Percentiles rank a stretch among this genome's conserved stretches.
These are phyloP conservation scores for Sycophila sp. DNA, from an alignment of 1,140 invertebrate species.

Conservation along the genomic window DNA sequence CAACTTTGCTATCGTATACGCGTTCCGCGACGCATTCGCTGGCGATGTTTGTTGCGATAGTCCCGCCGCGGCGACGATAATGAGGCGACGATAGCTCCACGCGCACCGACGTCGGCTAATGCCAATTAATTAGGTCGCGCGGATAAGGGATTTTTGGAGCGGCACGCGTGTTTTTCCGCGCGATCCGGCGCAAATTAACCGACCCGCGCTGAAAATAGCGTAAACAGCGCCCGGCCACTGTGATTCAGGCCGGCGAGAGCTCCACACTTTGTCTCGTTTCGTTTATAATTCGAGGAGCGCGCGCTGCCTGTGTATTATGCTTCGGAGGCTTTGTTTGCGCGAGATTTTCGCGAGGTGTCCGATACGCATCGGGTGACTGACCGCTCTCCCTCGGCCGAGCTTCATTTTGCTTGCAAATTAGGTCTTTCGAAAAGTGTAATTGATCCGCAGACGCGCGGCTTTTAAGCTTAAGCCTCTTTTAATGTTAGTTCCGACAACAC, in stretches of 20 bases:
- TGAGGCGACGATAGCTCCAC: background rate
- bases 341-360: conserved; percentile 33
- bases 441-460: too few relatives aligned
- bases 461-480: too few relatives aligned
- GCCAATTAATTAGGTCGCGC: conserved; percentile 15
- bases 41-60: background rate
- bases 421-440: too few relatives aligned
- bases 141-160: background rate
- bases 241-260: background rate
- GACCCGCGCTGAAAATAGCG: background rate
- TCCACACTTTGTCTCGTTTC: conserved; percentile 4
- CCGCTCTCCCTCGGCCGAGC: too few relatives aligned
- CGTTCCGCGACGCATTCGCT: background rate
- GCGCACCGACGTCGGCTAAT: background rate
- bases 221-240: conserved; percentile 2
- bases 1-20: too few relatives aligned
- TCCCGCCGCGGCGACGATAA: background rate
- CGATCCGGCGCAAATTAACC: conserved; percentile 1
- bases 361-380: too few relatives aligned
- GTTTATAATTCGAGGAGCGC: conserved; percentile 18
- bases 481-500: too few relatives aligned
- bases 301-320: conserved; percentile 6
- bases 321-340: conserved; percentile 38
- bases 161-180: background rate
- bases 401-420: too few relatives aligned